Base-by-base conservation (phyloP, 2,113 vertebrate genomes). In the rabbit (Oryctolagus cuniculus) region DNA sequence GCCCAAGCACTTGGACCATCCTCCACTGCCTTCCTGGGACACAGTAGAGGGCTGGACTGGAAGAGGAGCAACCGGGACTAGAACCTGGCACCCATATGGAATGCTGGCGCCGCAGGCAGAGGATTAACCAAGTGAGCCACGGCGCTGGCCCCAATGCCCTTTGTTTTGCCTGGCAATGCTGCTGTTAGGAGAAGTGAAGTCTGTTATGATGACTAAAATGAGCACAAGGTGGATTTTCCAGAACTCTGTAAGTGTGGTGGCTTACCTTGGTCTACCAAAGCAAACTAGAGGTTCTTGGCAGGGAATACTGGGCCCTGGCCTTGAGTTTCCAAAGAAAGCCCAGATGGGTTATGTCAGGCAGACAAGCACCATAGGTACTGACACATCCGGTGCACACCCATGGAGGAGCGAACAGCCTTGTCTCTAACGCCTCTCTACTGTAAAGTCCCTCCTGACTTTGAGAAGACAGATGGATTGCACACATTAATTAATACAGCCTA, bases 121-220 rank as follows among this genome's bases (percentile, higher is more conserved):
- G 44, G 44, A 44, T 44, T 44, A 44, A 44, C 44, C 44, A 44
- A 44, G 44, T 44, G 44, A 44, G 44, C 44, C 44, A 44, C 6
- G 44, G 44, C 6, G 44, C 44, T 44, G 44, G 44, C 44, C 44
- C 44, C 44, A 7, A 44, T 44, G 61, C 5, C n/a, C 38, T 44
- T 44, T 6, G 44, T 93, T 89, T 67, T 89, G 51, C 55, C 85
- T 17, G 49, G 73, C 25, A 78, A 78, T 77, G 53, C 49, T 90
- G 36, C 61, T 81, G 79, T 36, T 78, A 66, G 67, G 36, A 95
- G 53, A 93, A 82, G 31, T 79, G 12, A 96, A 82, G 19, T 67
- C 61, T 90, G 31, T 75, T 91, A 58, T 38, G 16, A 75, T 80
- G 44, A 63, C 38, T 90, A 17, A 22, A 96, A 77, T 36, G 22